A percentile compares a stretch with the other conserved stretches of the same genome.
Conservation (phyloP, 1,140 invertebrate genomes). For the Drosophila leontia region DNA sequence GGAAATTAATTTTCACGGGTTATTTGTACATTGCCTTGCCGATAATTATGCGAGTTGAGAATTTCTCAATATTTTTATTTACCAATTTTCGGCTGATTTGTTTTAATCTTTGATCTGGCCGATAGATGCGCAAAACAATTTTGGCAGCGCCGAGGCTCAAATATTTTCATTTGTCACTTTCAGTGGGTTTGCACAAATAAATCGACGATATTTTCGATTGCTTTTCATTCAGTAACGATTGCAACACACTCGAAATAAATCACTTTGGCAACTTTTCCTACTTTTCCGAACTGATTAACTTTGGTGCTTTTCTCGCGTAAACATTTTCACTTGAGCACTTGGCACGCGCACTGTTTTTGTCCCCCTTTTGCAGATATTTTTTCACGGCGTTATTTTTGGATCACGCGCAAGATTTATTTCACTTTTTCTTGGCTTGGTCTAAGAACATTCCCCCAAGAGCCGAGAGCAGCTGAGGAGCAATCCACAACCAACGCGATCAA, state of each 20-base stretch:
- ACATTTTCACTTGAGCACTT: conserved; percentile 57
- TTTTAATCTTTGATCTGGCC: conserved; percentile 63
- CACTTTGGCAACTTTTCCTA: conserved; percentile 23
- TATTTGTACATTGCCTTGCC: conserved; percentile 16
- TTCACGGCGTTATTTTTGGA: conserved; percentile 56
- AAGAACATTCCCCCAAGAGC: conserved; percentile 32
- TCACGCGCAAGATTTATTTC: conserved; percentile 70
- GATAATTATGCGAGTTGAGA: conserved; percentile 55
- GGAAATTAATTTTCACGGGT: conserved; percentile 29
- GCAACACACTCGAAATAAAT: conserved; percentile 40
- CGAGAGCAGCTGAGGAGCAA: conserved; percentile 7
- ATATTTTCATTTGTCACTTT: conserved; percentile 48
- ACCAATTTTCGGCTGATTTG: conserved; percentile 74
- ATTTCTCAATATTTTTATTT: conserved; percentile 56
- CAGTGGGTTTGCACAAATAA: conserved; percentile 33
- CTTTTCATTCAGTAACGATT: conserved; percentile 33
- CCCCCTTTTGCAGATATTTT: conserved; percentile 52
- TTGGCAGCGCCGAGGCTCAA: conserved; percentile 31
- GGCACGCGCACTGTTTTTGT: conserved; percentile 62
- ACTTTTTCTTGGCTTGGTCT: conserved; percentile 35
- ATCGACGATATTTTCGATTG: conserved; percentile 30
- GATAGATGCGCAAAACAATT: conserved; percentile 25
- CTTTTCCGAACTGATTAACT: conserved; percentile 42
- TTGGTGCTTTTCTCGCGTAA: conserved; percentile 29
- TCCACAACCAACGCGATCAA: conserved; percentile 65